A percentile compares a stretch with the other conserved stretches of the same genome.
These are phyloP conservation scores for Leptopterna dolabrata DNA, from an alignment of 2,888 invertebrate species.

Conservation along the genomic window DNA sequence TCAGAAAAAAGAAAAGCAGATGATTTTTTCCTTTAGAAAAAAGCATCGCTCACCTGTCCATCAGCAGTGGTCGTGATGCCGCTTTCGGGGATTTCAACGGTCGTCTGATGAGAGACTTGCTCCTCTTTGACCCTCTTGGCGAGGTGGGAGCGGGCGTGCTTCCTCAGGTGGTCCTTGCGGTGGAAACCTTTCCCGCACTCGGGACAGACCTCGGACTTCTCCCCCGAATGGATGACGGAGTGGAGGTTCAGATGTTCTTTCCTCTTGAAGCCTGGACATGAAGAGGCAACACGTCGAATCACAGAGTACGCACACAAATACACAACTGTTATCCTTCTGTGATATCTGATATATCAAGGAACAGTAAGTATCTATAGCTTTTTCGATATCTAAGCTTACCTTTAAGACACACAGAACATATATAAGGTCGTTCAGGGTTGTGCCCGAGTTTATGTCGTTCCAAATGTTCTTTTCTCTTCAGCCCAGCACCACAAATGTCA, in stretches of 20 bases:
- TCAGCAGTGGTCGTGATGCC: slow-evolving; percentile 42
- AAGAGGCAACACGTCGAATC: neutral
- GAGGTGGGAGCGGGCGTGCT: slow-evolving; percentile 82
- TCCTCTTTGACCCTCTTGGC: slow-evolving; percentile 81
- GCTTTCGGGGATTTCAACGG: slow-evolving; percentile 60
- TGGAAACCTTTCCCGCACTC: slow-evolving; percentile 86
- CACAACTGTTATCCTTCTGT: too few species aligned
- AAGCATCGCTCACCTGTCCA: slow-evolving; percentile 13
- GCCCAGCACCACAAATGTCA: slow-evolving; percentile 66
- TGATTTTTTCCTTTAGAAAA: too few species aligned
- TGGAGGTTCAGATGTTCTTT: slow-evolving; percentile 86
- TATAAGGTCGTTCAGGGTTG: slow-evolving; percentile 83
- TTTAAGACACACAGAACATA: slow-evolving; percentile 81
- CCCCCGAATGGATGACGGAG: slow-evolving; percentile 85
- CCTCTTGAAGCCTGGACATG: slow-evolving; percentile 74
- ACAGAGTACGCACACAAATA: too few species aligned
- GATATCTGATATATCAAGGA: too few species aligned
- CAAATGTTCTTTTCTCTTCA: slow-evolving; percentile 83
- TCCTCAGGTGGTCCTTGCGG: slow-evolving; percentile 84
- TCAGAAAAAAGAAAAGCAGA: too few species aligned
- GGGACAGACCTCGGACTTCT: slow-evolving; percentile 82
- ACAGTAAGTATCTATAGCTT: too few species aligned
- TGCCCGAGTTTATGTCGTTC: slow-evolving; percentile 83
- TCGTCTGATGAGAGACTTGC: slow-evolving; percentile 66
- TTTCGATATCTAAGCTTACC: slow-evolving; percentile 66